Base-by-base conservation (phyloP, 2,888 invertebrate genomes). In the Scaptomyza caliginosa region DNA sequence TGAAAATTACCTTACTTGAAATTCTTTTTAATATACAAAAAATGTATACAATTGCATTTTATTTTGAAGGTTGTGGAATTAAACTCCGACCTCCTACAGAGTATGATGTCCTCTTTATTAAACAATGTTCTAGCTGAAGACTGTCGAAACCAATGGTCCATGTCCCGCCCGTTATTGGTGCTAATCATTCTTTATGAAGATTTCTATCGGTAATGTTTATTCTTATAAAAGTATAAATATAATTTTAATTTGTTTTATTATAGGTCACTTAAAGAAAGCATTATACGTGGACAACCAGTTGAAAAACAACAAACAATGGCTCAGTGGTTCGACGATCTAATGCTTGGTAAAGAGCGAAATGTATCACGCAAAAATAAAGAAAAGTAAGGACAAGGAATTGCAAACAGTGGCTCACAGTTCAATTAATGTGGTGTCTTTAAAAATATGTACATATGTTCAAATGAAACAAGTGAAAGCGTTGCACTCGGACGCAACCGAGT, bases 91-190 rank as follows among this genome's bases (percentile, higher is more conserved):
- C 96, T 99, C 83, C 93, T 99, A 87, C 98, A 98, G 89, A 96
- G 97, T 92, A 95, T 99, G 92, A 92, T 99, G 82, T 96, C 97
- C 71, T 98, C 98, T 30, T 96, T 98, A 56, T 92, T 99, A 88
- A 98, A 98, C 92, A 96, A 98, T 89, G 97, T 99, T 91, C 98
- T 99, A 96, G 99, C 98, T 92, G 99, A 99, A 91, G 99, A 99
- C 92, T 98, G 99, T 92, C 95, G 98, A 90, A 99, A 99, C 93
- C 99, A 99, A 91, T 99, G 99, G 99, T 98, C 98, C 57, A 98
- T 99, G 98, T 99, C 99, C 1, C 94, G 99, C 54, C 99, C 99
- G 0, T 93, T 99, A 26, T 93, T 99, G 58, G 99, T 98, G 8
- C 94, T 99, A 51, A 98, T 99, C 82, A 94, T 99, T 51, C 94